Base-by-base conservation (phyloP, 1,140 invertebrate genomes). In the Hormaphis cornu region DNA sequence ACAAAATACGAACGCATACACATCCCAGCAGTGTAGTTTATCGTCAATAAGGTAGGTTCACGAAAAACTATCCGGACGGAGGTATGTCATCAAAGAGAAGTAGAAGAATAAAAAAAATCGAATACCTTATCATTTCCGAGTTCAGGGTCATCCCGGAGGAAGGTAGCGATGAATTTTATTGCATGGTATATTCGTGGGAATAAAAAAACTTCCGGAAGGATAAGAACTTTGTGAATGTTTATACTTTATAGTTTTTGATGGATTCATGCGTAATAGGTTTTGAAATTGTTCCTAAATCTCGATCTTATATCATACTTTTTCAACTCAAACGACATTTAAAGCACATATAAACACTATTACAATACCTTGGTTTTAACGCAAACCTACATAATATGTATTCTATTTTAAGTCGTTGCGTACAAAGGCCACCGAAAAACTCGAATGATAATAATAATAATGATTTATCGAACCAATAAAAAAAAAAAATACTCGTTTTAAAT, bases 111-210 rank as follows among this genome's bases (percentile, higher is more conserved):
- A 20, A 22, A 12, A 30, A 22, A 56, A 56, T 9, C 18, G 53
- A 56, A 56, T 56, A 56, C 35, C 53, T 56, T 56, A 56, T 56
- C 30, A 56, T 53, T 30, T 30, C n/a, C 26, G n/a, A 56, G 30
- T 18, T 56, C 20, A 56, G 18, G 10, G 5, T 35, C 10, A 5
- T 22, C 18, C 53, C 18, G 1, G n/a, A 56, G 10, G n/a, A n/a
- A n/a, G 53, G 30, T 48, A 33, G n/a, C 6, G 12, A 4, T 12
- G 18, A 56, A 14, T 37, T 35, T 22, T 35, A 37, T 6, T 56
- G 18, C 22, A 22, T n/a, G n/a, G n/a, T n/a, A 56, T 56, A 56
- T 56, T 35, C 18, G 12, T 37, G 22, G 9, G 22, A 14, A 56
- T 35, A 35, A 56, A 54, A 33, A 35, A 56, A 56, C 30, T 56